Conservation (phyloP, 2,888 invertebrate genomes). For the Calameuta pallipes region DNA sequence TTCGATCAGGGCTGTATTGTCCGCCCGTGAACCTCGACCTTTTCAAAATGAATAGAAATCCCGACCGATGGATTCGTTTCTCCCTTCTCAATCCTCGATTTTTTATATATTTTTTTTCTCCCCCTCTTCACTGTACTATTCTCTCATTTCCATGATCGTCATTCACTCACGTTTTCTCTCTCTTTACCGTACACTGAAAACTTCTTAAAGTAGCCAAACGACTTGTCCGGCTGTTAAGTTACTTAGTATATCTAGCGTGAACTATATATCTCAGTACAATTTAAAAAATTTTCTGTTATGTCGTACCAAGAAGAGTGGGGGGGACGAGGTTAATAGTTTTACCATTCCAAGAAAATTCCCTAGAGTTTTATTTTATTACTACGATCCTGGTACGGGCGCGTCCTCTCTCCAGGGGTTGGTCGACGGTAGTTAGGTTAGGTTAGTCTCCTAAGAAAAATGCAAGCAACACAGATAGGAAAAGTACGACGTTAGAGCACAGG, state of each 20-base stretch:
- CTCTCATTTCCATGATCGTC: constrained; percentile 10
- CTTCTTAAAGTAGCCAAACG: neutral
- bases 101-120: neutral
- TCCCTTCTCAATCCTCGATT: constrained; percentile 6
- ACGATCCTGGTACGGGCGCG: neutral
- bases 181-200: neutral
- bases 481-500: constrained; percentile 6
- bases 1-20: constrained; percentile 17
- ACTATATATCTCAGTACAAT: neutral
- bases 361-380: neutral
- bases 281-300: neutral
- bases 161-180: neutral
- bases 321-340: neutral
- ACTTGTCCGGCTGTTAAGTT: neutral
- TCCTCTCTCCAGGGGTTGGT: constrained; percentile 7
- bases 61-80: constrained; percentile 1
- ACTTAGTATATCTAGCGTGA: neutral
- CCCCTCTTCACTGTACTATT: neutral
- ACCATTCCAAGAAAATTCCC: neutral
- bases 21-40: constrained; percentile 6
- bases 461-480: constrained; percentile 14
- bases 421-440: constrained; percentile 21
- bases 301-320: neutral
- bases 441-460: constrained; percentile 26
- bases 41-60: constrained; percentile 8